Evolutionary conservation across 2,797 vertebrate species (phyloP), one percentile per base, ranked within the genome.

Genomic region (Myotis myotis): DNA sequence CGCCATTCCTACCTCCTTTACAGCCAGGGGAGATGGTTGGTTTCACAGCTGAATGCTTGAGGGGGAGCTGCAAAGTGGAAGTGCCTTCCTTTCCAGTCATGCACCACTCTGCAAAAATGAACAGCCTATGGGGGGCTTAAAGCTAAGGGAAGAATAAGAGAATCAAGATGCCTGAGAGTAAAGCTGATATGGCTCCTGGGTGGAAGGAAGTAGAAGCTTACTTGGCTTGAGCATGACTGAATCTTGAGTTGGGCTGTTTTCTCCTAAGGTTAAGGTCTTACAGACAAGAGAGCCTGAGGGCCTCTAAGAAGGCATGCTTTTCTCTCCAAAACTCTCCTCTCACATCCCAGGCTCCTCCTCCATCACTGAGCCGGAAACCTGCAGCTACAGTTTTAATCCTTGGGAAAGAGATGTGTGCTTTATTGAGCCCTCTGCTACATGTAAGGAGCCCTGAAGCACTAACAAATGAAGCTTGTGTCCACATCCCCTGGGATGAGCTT

Each of bases 391-490:
- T 25, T 53, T 78, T 64, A 81, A 0, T 75, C 51, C 60, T 89
- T 47, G 47, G 36, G 53, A 89, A 89, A 51, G 74, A 92, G 62
- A 82, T 71, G 3, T 49, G 70, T 36, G 49, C 47, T 85, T 89
- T 62, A n/a, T 30, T 16, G 75, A 62, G 38, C 5, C 17, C 78
- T 44, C 5, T 51, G 41, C 47, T 28, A 68, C 62, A 60, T 11
- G 16, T 75, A 87, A 57, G 87, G 22, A 28, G 3, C 71, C 93
- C 72, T 8, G 41, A 64, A 87, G 49, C 62, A 62, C 70, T 23
- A 57, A 89, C 53, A 85, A 81, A 87, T 72, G 41, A 94, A 72
- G 53, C 38, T 87, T 17, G 17, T 80, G 89, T 49, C 87, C 38
- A 6, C 49, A 47, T 87, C 68, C 82, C 72, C 64, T 91, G 75